phyloP scores from a whole-genome alignment of 2,797 vertebrate genomes.

The Hydrolagus colliei region DNA sequence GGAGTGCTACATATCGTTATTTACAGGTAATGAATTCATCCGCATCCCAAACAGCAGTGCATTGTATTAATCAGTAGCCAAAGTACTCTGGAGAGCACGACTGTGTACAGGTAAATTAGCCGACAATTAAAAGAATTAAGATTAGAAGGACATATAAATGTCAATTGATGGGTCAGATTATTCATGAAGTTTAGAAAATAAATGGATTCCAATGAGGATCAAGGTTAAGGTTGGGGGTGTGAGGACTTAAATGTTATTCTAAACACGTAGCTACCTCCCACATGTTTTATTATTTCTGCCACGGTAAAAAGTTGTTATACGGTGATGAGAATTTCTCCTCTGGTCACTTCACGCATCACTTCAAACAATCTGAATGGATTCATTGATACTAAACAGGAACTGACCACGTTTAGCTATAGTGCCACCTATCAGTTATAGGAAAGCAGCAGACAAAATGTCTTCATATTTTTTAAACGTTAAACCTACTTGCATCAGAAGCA shows the following conservation, averaged over 20 bases:
- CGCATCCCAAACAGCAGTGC: too few species aligned
- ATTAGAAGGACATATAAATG: too few species aligned
- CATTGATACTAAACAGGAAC: background rate
- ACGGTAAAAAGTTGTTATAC: too few species aligned
- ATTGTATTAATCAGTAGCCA: background rate
- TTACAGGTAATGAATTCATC: too few species aligned
- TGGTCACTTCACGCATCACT: background rate
- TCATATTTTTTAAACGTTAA: background rate
- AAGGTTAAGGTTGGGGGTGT: background rate
- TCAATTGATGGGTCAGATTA: too few species aligned
- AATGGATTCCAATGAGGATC: too few species aligned
- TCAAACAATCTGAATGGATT: background rate
- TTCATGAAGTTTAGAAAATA: too few species aligned
- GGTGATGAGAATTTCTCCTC: background rate
- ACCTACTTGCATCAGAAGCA: background rate
- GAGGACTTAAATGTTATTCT: background rate
- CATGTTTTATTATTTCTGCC: background rate
- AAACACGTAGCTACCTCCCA: background rate
- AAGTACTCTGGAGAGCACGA: background rate
- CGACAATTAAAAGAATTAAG: background rate
- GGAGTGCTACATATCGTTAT: too few species aligned
- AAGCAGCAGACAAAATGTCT: background rate
- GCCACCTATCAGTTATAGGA: constrained; percentile 2
- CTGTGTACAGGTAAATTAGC: background rate
- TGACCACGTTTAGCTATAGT: background rate